phyloP scores from a whole-genome alignment of 2,888 invertebrate species.

The Syritta pipiens region DNA sequence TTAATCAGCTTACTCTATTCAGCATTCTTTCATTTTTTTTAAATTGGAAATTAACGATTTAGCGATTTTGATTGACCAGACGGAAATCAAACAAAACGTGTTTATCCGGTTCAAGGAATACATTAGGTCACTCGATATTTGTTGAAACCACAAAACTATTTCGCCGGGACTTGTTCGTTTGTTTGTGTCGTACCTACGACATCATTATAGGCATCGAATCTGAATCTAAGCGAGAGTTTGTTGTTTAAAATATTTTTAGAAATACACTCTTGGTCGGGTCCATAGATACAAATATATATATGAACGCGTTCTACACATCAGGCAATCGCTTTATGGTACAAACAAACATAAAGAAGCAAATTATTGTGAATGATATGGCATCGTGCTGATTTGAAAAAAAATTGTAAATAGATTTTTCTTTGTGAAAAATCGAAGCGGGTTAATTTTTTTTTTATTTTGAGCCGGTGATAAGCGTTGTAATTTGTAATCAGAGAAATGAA shows the following conservation, averaged over 20 bases:
- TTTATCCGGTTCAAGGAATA: conserved; percentile 19
- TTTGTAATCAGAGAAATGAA: conserved; percentile 37
- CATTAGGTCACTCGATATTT: conserved; percentile 7
- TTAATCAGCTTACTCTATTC: too few species aligned
- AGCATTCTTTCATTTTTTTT: too few species aligned
- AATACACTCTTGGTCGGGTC: background rate
- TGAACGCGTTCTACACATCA: background rate
- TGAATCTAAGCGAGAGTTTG: conserved; percentile 21
- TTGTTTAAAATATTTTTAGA: conserved; percentile 46
- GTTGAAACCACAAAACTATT: conserved; percentile 6
- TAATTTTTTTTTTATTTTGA: conserved; percentile 8
- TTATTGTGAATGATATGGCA: conserved; percentile 50
- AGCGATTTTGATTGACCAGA: background rate
- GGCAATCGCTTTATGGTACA: conserved; percentile 2
- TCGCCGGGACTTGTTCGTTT: conserved; percentile 21
- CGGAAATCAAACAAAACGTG: conserved; percentile 21
- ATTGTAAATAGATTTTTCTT: conserved; percentile 28
- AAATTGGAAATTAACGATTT: background rate
- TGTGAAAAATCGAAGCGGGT: conserved; percentile 13
- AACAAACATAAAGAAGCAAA: conserved; percentile 33
- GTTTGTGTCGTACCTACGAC: conserved; percentile 39
- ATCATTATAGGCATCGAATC: conserved; percentile 33
- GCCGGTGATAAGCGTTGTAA: background rate
- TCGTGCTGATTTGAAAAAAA: conserved; percentile 31
- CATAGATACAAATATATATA: conserved; percentile 23